Base-by-base conservation (phyloP, 2,888 invertebrate genomes). In the Linnaemya tessellans region DNA sequence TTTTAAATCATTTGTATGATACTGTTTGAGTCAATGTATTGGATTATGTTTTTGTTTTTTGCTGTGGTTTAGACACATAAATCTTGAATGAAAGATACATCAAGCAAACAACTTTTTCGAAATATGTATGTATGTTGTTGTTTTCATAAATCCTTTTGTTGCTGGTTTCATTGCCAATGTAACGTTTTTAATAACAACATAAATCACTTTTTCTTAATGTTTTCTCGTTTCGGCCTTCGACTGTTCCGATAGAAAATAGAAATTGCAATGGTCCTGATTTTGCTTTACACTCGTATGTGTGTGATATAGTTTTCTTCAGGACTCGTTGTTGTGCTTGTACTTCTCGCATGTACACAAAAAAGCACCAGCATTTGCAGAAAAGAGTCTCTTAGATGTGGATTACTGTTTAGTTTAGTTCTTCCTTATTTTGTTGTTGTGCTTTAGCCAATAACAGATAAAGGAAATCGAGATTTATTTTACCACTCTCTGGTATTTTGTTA, bases 81-180 rank as follows among this genome's bases (percentile, higher is more conserved):
- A 84, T 84, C 79, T 79, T 60, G 11, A 15, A 25, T 46, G 22
- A 60, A 51, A 74, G 43, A 70, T 70, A 62, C 75, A 75, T 75
- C 70, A 75, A 70, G 38, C 15, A 10, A 67, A 65, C 22, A 80
- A 58, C 25, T 58, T 18, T 51, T 62, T 74, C 13, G 8, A 35
- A 56, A 65, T 64, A 80, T 20, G 68, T 38, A 64, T 78, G 58
- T 68, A n/a, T 84, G 56, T 71, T 54, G 51, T 22, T 54, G 20
- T 9, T 54, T 80, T 84, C 75, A 84, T 84, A 84, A 80, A 84
- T 84, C 71, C 43, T 71, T 75, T 80, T 84, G 68, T 65, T 84
- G 70, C 70, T 84, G 80, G 80, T 77, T 84, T 80, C 71, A 80
- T 80, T 80, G 84, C 75, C 84, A 84, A 77, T 84, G 71, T 58